phyloP scores from a whole-genome alignment of 2,113 vertebrate species.

The Siniperca chuatsi region DNA sequence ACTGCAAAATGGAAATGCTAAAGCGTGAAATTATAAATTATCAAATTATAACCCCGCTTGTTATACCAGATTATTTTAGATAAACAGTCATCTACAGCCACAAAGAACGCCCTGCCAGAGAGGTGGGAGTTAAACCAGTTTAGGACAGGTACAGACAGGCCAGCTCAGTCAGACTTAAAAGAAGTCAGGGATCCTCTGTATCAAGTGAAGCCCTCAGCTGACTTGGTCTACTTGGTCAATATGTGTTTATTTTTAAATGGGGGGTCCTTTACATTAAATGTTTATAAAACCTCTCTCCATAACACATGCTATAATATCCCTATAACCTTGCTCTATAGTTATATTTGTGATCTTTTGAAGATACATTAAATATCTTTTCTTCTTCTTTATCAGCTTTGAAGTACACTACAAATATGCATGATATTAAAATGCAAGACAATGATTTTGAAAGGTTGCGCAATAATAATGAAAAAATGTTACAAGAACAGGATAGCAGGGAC shows the following conservation, averaged over 20 bases:
- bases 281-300: not conserved
- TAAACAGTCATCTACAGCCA: slow-evolving; percentile 19
- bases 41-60: not conserved
- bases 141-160: slow-evolving; percentile 70
- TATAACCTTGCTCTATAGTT: not conserved
- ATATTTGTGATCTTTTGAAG: not conserved
- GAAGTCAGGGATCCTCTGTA: slow-evolving; percentile 44
- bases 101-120: slow-evolving; percentile 8
- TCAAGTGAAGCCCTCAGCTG: slow-evolving; percentile 29
- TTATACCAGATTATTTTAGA: slow-evolving; percentile 12
- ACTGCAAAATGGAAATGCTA: not conserved
- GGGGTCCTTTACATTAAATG: slow-evolving; percentile 5
- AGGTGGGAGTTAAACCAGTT: slow-evolving; percentile 63
- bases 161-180: slow-evolving; percentile 40
- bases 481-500: slow-evolving; percentile 40
- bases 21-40: not conserved
- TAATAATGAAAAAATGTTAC: slow-evolving; percentile 20
- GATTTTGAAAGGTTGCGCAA: slow-evolving; percentile 25
- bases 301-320: not conserved
- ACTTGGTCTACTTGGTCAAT: slow-evolving; percentile 6
- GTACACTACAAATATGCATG: not conserved
- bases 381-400: not conserved
- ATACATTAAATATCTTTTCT: not conserved
- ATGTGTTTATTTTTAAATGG: not conserved
- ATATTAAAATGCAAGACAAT: slow-evolving; percentile 12